Base-by-base conservation (phyloP, 2,888 invertebrate genomes). In the Lasioglossum oenotherae region DNA sequence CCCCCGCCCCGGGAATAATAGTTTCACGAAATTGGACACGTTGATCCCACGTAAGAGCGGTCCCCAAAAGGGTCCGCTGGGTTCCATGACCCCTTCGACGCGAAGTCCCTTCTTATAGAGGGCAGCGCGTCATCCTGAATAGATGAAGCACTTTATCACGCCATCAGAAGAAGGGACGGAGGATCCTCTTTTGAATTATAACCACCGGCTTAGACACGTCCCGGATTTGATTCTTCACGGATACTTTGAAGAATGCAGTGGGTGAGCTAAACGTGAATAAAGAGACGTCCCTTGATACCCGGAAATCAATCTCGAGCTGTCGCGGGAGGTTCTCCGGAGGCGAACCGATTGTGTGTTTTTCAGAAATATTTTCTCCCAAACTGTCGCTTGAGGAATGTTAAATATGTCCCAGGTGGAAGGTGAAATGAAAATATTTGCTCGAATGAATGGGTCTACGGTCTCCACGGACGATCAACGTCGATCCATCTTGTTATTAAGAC, bases 11-110 rank as follows among this genome's bases (percentile, higher is more conserved):
- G 19, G 73, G 73, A 74, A 85, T 81, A 90, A 90, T 84, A 84
- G 82, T 88, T 88, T 81, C 84, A 90, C 86, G 87, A 90, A 90
- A 90, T 88, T 90, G 87, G 87, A 90, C 85, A 87, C 85, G 85
- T 85, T 84, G 85, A 85, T 88, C 87, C 85, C 84, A 85, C 82
- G 81, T 41, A n/a, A 31, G 77, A 75, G 38, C 23, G 67, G 78
- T 46, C 80, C 74, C 35, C 23, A 4, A 69, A 86, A 82, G 64
- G 74, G 78, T 73, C 84, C 46, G 75, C 67, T 82, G 84, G 75
- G 90, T 89, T 90, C 91, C 74, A 88, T 69, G 90, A 90, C 90
- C 90, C 86, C 73, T 84, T 77, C 77, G 84, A 85, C 79, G 87
- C 78, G 49, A 72, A 72, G 64, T 78, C 82, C 67, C 82, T 81